phyloP scores from a whole-genome alignment of 2,888 invertebrate species.

The Ommatoiulus sabulosus region DNA sequence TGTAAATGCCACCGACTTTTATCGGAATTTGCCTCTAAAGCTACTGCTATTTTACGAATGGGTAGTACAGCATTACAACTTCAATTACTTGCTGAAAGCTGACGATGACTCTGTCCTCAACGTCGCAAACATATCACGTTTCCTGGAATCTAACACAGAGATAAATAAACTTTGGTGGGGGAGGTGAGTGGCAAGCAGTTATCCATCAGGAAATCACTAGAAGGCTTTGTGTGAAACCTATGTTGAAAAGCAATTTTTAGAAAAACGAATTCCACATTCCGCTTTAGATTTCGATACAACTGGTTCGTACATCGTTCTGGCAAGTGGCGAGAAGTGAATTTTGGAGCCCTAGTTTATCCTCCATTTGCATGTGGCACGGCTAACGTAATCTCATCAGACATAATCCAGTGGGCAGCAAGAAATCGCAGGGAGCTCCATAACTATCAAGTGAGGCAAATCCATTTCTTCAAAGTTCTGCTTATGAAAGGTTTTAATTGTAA shows the following conservation, averaged over 20 bases:
- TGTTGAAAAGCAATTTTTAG: background rate
- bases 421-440: conserved; percentile 56
- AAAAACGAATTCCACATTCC: background rate
- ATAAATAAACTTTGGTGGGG: conserved; percentile 53
- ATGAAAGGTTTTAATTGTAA: background rate
- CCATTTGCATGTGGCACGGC: conserved; percentile 59
- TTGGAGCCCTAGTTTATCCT: conserved; percentile 56
- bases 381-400: conserved; percentile 53
- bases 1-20: conserved; percentile 54
- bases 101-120: conserved; percentile 41
- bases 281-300: conserved; percentile 58
- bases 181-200: background rate
- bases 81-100: conserved; percentile 2
- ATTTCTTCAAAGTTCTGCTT: background rate
- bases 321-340: conserved; percentile 58
- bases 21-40: conserved; percentile 58
- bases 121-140: background rate
- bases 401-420: conserved; percentile 56
- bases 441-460: conserved; percentile 57
- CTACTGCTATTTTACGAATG: conserved; percentile 57
- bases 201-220: no score
- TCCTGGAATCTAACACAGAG: background rate
- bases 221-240: no score
- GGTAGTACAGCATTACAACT: background rate
- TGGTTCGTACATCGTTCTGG: conserved; percentile 57